Conservation (phyloP, 2,113 vertebrate species). For the Lepisosteus osseus region DNA sequence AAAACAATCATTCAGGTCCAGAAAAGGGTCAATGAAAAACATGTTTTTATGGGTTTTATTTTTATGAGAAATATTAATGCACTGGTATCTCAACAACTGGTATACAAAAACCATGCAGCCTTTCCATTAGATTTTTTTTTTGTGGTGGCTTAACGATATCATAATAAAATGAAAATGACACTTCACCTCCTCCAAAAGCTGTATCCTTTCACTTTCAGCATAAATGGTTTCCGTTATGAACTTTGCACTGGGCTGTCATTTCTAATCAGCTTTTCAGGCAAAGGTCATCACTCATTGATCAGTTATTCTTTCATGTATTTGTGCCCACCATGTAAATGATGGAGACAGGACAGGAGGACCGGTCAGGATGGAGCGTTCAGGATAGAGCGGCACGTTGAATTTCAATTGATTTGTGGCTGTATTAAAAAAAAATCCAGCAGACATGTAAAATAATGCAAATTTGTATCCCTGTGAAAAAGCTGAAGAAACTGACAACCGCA, state of each 20-base stretch:
- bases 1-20: slow-evolving; percentile 21
- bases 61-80: slow-evolving; percentile 54
- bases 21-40: slow-evolving; percentile 47
- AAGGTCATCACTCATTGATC: slow-evolving; percentile 58
- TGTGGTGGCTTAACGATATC: slow-evolving; percentile 48
- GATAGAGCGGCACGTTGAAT: slow-evolving; percentile 48
- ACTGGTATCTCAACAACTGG: slow-evolving; percentile 29
- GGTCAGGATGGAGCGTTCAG: slow-evolving; percentile 55
- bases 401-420: slow-evolving; percentile 59
- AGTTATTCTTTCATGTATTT: slow-evolving; percentile 28
- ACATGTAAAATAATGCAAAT: slow-evolving; percentile 66
- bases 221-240: slow-evolving; percentile 66
- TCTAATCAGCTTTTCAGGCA: slow-evolving; percentile 71
- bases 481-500: slow-evolving; percentile 63
- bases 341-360: slow-evolving; percentile 48
- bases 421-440: slow-evolving; percentile 60
- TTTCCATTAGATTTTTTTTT: slow-evolving; percentile 46
- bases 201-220: slow-evolving; percentile 53
- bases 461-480: slow-evolving; percentile 38
- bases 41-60: slow-evolving; percentile 22
- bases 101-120: not conserved
- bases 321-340: slow-evolving; percentile 10
- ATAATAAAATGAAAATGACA: slow-evolving; percentile 62
- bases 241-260: slow-evolving; percentile 70
- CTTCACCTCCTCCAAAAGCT: slow-evolving; percentile 58